Conservation (phyloP, 35 echinoderm and acorn worm genomes). For the Apostichopus parvimensis region DNA sequence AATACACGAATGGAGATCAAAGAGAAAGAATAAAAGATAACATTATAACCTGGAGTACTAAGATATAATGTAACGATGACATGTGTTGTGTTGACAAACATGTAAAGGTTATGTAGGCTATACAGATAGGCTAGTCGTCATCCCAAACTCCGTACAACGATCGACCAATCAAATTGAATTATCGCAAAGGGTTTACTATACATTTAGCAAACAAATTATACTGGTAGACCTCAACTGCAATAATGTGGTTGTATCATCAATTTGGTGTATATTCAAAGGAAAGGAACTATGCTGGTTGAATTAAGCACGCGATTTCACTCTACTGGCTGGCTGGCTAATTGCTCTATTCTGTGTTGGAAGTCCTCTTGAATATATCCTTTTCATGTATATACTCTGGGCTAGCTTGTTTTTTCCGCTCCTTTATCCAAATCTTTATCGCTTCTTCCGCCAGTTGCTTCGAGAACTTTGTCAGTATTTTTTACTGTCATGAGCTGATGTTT, state of each 20-base stretch:
- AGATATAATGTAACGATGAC: too few species aligned
- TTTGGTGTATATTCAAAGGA: background rate
- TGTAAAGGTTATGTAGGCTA: too few species aligned
- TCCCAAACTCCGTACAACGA: too few species aligned
- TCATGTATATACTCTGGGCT: background rate
- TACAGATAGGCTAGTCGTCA: too few species aligned
- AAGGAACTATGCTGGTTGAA: background rate
- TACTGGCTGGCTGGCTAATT: background rate
- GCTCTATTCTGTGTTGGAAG: background rate
- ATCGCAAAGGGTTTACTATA: background rate
- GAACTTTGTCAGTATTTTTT: background rate
- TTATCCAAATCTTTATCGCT: background rate
- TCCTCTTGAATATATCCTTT: background rate
- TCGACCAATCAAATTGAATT: slow-evolving; percentile 6
- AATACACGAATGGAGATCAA: too few species aligned
- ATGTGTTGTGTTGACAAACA: too few species aligned
- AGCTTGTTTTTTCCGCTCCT: background rate
- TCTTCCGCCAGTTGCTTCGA: background rate
- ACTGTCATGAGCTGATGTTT: background rate
- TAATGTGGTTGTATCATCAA: background rate
- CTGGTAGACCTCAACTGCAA: background rate
- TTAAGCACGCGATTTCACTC: background rate
- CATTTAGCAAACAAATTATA: background rate
- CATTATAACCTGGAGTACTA: too few species aligned
- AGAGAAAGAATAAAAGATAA: too few species aligned